phyloP scores from a whole-genome alignment of 2,113 vertebrate species.

The Zingel zingel region DNA sequence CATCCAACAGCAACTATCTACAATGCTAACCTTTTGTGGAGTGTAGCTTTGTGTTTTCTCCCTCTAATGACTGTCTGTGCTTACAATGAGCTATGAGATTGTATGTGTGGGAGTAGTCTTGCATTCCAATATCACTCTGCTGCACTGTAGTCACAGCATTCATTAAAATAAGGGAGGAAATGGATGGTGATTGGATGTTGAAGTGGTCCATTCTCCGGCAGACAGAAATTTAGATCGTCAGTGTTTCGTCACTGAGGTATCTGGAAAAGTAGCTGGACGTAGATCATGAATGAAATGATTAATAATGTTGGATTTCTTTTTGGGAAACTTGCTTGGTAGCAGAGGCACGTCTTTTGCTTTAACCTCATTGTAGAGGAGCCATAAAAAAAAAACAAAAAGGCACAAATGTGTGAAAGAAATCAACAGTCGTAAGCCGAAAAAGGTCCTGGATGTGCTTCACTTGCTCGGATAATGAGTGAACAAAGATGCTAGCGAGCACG shows the following conservation, averaged over 20 bases:
- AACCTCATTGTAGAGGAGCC: background rate
- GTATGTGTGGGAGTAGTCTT: slow-evolving; percentile 61
- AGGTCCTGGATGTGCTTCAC: slow-evolving; percentile 31
- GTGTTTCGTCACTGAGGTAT: background rate
- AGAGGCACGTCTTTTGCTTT: background rate
- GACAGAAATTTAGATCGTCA: slow-evolving; percentile 36
- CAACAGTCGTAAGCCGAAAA: slow-evolving; percentile 4
- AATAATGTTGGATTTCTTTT: background rate
- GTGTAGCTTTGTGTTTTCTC: slow-evolving; percentile 40
- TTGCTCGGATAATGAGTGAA: slow-evolving; percentile 47
- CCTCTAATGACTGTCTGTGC: slow-evolving; percentile 53
- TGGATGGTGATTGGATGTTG: slow-evolving; percentile 42
- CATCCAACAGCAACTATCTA: slow-evolving; percentile 33
- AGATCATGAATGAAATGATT: slow-evolving; percentile 2
- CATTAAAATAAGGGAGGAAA: slow-evolving; percentile 48
- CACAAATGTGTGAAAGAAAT: background rate
- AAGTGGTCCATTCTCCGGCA: slow-evolving; percentile 31
- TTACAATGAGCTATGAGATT: slow-evolving; percentile 57
- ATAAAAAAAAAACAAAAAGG: background rate
- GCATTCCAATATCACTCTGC: slow-evolving; percentile 56
- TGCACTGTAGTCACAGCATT: slow-evolving; percentile 47
- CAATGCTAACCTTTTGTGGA: slow-evolving; percentile 53
- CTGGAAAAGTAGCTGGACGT: background rate
- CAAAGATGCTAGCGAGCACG: slow-evolving; percentile 4
- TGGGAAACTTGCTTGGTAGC: background rate